A percentile compares a stretch with the other conserved stretches of the same genome.
Conservation (phyloP, 1,140 invertebrate genomes). For the Cherax destructor region DNA sequence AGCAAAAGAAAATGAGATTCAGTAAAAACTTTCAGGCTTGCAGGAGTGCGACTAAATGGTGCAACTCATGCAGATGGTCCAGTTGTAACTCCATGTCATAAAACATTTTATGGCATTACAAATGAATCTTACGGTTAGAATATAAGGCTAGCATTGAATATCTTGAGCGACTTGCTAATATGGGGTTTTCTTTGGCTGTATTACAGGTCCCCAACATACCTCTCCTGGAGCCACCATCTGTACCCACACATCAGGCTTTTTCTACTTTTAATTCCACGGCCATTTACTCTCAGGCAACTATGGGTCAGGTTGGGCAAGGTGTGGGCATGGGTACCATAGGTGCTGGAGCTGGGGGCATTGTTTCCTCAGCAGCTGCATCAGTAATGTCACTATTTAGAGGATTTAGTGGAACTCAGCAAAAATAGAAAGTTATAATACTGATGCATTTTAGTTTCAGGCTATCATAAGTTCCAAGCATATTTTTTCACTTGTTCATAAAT, state of each 20-base stretch:
- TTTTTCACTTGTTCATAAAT: background rate
- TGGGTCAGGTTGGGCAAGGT: constrained; percentile 18
- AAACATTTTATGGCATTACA: no score
- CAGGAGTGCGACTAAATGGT: no score
- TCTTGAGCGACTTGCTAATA: no score
- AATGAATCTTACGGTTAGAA: no score
- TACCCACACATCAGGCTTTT: constrained; percentile 12
- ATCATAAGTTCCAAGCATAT: background rate
- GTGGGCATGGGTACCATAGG: constrained; percentile 9
- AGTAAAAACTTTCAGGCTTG: no score
- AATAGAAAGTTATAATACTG: background rate
- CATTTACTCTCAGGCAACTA: constrained; percentile 38
- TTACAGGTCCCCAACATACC: constrained; percentile 28
- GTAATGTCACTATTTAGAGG: constrained; percentile 52
- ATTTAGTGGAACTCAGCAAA: constrained; percentile 38
- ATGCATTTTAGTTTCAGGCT: background rate
- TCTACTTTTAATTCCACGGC: constrained; percentile 50
- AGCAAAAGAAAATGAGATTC: no score
- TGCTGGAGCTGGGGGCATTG: constrained; percentile 39
- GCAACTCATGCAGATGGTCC: no score
- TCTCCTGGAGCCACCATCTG: constrained; percentile 20
- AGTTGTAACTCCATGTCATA: no score
- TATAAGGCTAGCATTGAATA: no score
- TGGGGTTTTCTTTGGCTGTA: background rate
- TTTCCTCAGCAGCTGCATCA: constrained; percentile 52